phyloP scores from a whole-genome alignment of 2,113 vertebrate genomes.

The Charina bottae region DNA sequence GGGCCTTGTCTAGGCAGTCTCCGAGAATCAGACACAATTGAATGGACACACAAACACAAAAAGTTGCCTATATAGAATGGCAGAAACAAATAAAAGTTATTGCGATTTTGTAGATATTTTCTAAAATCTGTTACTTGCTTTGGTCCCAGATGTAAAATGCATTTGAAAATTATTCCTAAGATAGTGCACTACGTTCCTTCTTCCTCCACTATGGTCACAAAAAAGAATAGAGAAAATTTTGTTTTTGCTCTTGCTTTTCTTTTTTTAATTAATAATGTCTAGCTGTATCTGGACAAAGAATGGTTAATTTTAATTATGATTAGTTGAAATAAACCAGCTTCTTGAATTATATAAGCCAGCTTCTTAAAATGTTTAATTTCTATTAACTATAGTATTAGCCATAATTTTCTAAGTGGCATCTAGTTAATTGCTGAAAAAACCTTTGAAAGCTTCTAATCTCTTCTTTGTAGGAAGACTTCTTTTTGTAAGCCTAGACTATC shows the following conservation, averaged over 20 bases:
- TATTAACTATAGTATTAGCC: not conserved
- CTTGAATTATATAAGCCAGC: not conserved
- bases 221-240: not conserved
- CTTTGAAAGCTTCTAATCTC: not conserved
- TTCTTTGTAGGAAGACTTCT: not conserved
- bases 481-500: not conserved
- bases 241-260: not conserved
- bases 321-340: not conserved
- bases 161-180: not conserved
- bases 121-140: too few relatives aligned
- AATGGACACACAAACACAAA: too few relatives aligned
- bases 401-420: not conserved
- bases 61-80: too few relatives aligned
- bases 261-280: not conserved
- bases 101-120: too few relatives aligned
- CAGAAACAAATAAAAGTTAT: too few relatives aligned
- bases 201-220: not conserved
- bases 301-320: not conserved
- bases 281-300: not conserved
- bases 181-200: not conserved
- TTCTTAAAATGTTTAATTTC: not conserved
- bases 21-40: too few relatives aligned
- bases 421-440: not conserved
- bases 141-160: too few relatives aligned
- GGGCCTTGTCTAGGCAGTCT: too few relatives aligned